Evolutionary conservation across 2,113 vertebrate species (phyloP).

Genomic region (Heterotis niloticus): DNA sequence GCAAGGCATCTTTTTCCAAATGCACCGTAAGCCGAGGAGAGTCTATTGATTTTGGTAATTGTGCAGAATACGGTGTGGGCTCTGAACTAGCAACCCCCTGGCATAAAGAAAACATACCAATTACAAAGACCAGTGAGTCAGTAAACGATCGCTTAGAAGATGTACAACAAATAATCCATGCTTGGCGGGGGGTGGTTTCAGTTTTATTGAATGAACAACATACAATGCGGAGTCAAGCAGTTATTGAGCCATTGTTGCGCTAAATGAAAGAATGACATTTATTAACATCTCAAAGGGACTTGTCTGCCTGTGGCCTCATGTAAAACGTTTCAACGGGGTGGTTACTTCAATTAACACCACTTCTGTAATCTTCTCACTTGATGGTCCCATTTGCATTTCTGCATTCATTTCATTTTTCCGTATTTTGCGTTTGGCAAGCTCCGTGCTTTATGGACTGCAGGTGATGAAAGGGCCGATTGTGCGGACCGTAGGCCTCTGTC

Average conservation of each 20-base stretch:
- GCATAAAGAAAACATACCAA: too few species aligned
- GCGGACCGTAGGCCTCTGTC: neutral
- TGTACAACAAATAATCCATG: neutral
- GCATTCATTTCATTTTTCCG: neutral
- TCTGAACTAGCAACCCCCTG: too few species aligned
- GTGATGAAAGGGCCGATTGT: neutral
- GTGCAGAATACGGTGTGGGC: too few species aligned
- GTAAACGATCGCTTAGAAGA: neutral
- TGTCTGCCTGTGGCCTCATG: neutral
- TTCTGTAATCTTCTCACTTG: slow-evolving; percentile 11
- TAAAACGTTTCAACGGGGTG: slow-evolving; percentile 6
- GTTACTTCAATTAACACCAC: slow-evolving; percentile 18
- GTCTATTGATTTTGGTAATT: too few species aligned
- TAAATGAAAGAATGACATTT: neutral
- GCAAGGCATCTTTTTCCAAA: too few species aligned
- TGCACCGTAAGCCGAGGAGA: too few species aligned
- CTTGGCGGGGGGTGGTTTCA: neutral
- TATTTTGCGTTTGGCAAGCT: neutral
- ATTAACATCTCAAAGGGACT: slow-evolving; percentile 2
- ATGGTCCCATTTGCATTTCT: slow-evolving; percentile 13
- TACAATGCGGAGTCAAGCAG: neutral
- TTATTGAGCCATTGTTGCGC: neutral
- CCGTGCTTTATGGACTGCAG: neutral
- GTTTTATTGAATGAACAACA: neutral
- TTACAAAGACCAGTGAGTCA: too few species aligned